Evolutionary conservation across 2,888 invertebrate genomes (phyloP).

Genomic region (Philereme transversata): DNA sequence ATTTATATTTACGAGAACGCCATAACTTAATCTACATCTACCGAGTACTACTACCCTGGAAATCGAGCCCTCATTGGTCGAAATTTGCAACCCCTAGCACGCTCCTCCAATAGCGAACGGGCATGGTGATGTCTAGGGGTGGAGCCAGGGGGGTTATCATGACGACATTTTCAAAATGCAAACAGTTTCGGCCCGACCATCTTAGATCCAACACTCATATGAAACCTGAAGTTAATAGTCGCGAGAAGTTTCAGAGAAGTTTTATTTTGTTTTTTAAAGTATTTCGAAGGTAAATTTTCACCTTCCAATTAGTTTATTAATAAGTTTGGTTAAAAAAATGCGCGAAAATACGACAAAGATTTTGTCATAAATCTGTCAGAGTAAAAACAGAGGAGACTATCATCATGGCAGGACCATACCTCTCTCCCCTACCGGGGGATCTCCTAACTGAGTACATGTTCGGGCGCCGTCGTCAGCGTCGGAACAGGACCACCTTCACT

Average conservation of each 20-base stretch:
- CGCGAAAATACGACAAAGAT: not conserved
- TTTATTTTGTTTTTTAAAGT: constrained; percentile 29
- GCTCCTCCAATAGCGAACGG: constrained; percentile 62
- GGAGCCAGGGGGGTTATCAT: constrained; percentile 77
- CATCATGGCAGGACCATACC: constrained; percentile 93
- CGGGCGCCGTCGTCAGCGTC: constrained; percentile 92
- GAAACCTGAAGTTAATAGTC: constrained; percentile 40
- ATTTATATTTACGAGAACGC: constrained; percentile 70
- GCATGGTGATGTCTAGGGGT: constrained; percentile 63
- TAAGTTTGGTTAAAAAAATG: constrained; percentile 11
- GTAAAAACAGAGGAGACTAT: not conserved
- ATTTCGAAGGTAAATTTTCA: not conserved
- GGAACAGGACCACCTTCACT: constrained; percentile 96
- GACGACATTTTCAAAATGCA: constrained; percentile 64
- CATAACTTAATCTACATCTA: constrained; percentile 82
- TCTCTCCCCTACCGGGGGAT: constrained; percentile 93
- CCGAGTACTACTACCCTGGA: constrained; percentile 69
- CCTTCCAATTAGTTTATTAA: not conserved
- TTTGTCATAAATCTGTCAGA: not conserved
- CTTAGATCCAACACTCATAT: constrained; percentile 49
- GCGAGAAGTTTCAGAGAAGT: constrained; percentile 52
- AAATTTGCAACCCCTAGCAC: constrained; percentile 69
- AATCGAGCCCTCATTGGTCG: constrained; percentile 61
- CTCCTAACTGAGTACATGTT: constrained; percentile 97
- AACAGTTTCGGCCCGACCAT: constrained; percentile 66